Evolutionary conservation across 2,888 invertebrate genomes (phyloP), one percentile per base, ranked within the genome.

Genomic region (Sminthurinus aureus): DNA sequence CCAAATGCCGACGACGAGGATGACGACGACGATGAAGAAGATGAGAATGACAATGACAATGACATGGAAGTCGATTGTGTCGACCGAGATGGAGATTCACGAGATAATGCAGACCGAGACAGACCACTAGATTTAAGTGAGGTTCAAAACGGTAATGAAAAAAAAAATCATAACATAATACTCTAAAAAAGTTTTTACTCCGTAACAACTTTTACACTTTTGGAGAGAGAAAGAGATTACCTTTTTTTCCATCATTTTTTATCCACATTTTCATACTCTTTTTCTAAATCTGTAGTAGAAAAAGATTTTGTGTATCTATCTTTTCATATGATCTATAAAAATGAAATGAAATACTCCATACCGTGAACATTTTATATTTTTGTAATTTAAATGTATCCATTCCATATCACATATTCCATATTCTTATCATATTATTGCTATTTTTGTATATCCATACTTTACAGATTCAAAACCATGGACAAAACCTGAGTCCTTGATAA

Each of bases 21-120:
- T 66, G 83, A 82, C 24, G 73, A 77, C 76, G 77, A 83, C 84
- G 74, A 74, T 74, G 81, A 79, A 85, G 87, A 64, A 85, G 86
- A 51, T 84, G 83, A 80, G 22, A 73, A 81, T 81, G 81, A 81
- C 74, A 79, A 86, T 22, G 52, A 84, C 26, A 88, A 89, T 58
- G 87, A 88, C 52, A 87, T 86, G 75, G 89, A 89, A 13, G 88
- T 87, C 38, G 89, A 87, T 67, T 88, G 89, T 76, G 88, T 85
- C 82, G 89, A 88, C 80, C 89, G 87, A 76, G 87, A 86, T 73
- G 84, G 83, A 58, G 87, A 86, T 78, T 84, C 84, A 22, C 85
- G 84, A 15, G 87, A 85, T 22, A 71, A 71, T 71, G 26, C 24
- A 22, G 83, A 85, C 71, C 81, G 66, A 22, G 83, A 84, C 64